These are phyloP conservation scores for Quiscalus mexicanus DNA, from an alignment of 2,113 vertebrate species.

Conservation along the genomic window DNA sequence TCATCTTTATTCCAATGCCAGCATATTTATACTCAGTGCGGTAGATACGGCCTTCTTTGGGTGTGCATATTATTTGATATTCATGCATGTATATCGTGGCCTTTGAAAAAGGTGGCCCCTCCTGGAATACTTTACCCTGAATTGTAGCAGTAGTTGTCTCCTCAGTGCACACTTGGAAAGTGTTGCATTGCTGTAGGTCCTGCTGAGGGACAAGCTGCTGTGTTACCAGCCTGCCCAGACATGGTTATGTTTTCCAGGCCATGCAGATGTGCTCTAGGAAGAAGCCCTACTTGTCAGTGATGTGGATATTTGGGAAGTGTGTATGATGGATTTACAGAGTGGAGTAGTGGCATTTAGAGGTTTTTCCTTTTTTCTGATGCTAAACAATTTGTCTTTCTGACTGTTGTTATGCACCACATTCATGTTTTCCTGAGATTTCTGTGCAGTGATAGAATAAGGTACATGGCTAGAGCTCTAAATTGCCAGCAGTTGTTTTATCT, in stretches of 20 bases:
- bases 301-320: background rate
- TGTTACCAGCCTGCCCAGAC: background rate
- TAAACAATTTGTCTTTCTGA: background rate
- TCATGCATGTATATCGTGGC: fast-evolving
- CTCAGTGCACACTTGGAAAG: background rate
- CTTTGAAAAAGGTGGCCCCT: background rate
- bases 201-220: background rate
- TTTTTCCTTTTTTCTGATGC: background rate
- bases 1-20: background rate
- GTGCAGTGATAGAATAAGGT: background rate
- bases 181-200: background rate
- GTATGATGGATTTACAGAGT: background rate
- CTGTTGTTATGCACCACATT: background rate
- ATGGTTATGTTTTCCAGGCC: background rate
- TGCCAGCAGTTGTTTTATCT: constrained; percentile 1
- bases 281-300: background rate
- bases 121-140: background rate
- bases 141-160: background rate
- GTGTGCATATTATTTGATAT: background rate
- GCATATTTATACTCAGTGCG: background rate
- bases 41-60: background rate
- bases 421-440: background rate
- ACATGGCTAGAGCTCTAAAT: background rate
- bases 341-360: background rate
- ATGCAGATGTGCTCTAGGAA: fast-evolving